Evolutionary conservation across 2,113 vertebrate genomes (phyloP), one percentile per base, ranked within the genome.

Genomic region (Irena cyanogastra): DNA sequence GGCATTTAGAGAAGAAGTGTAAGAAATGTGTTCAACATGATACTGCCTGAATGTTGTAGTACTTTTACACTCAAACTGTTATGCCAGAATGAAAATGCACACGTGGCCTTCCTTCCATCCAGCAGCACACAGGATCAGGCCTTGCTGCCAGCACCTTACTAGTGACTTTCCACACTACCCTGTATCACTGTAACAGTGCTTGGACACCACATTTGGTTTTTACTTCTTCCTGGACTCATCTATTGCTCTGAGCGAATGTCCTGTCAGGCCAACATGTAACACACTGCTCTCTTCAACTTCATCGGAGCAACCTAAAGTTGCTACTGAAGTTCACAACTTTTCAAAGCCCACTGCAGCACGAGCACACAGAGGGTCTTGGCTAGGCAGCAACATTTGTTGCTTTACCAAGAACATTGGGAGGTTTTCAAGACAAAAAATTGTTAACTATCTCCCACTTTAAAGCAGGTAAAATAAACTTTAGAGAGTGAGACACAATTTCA

Each of bases 371-470:
- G 63, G 1, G 10, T 37, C 64, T 47, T 66, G 63, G n/a, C 6
- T 52, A 39, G 35, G 39, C 59, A 52, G 27, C 52, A 56, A 22
- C 0, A 2, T 33, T 59, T 27, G 15, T 22, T 76, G 70, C n/a
- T 91, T 68, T 47, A 86, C 22, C 30, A 50, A 70, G 74, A 60
- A 87, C 56, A 56, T 1, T 44, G 44, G 47, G 7, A 86, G 44
- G 57, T 41, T 93, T 92, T 83, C 79, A 81, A 96, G 59, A 95
- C 66, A 59, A 91, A 96, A 94, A 78, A 90, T 61, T 24, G 13
- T 64, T 77, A 53, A 75, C 19, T 78, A 6, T 19, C 85, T 95
- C 63, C n/a, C 91, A 94, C 81, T 63, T 52, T 16, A 47, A 78
- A 87, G 49, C 33, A 53, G n/a, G 41, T 50, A 96, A 71, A 93